A percentile compares a stretch with the other conserved stretches of the same genome.
phyloP scores from a whole-genome alignment of 2,797 vertebrate species.

The Oreortyx pictus region DNA sequence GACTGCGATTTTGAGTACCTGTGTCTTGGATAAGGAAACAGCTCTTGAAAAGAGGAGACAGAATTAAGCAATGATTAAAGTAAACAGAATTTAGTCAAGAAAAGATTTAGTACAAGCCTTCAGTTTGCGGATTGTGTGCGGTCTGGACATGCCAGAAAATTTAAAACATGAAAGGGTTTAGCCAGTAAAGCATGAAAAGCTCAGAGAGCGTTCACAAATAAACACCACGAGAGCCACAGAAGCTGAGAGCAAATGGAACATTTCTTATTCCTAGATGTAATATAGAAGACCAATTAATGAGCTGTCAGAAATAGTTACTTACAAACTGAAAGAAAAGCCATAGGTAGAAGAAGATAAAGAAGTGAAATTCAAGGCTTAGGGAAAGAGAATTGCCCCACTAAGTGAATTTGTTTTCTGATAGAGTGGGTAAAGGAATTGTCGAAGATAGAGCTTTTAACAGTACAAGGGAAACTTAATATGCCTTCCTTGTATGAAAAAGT shows the following conservation, averaged over 20 bases:
- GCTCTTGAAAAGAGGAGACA: not conserved
- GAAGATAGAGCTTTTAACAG: not conserved
- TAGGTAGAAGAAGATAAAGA: not conserved
- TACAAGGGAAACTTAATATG: not conserved
- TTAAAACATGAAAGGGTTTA: constrained; percentile 27
- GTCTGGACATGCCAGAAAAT: constrained; percentile 35
- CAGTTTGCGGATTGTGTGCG: not conserved
- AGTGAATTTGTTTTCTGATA: not conserved
- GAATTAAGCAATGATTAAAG: constrained; percentile 48
- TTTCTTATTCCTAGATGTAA: constrained; percentile 5
- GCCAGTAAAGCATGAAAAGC: constrained; percentile 24
- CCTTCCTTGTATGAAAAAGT: not conserved
- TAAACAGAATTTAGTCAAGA: constrained; percentile 10
- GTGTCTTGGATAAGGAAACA: not conserved
- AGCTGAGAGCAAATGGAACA: constrained; percentile 37
- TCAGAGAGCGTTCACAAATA: constrained; percentile 24
- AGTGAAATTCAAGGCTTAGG: not conserved
- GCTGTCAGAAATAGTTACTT: constrained; percentile 39
- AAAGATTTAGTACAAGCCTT: not conserved
- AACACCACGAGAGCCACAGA: not conserved
- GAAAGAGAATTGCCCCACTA: not conserved
- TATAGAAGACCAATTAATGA: constrained; percentile 37
- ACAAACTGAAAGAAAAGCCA: not conserved
- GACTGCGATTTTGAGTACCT: not conserved
- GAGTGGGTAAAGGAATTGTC: not conserved